phyloP scores from a whole-genome alignment of 2,888 invertebrate genomes.

The Apamea anceps region DNA sequence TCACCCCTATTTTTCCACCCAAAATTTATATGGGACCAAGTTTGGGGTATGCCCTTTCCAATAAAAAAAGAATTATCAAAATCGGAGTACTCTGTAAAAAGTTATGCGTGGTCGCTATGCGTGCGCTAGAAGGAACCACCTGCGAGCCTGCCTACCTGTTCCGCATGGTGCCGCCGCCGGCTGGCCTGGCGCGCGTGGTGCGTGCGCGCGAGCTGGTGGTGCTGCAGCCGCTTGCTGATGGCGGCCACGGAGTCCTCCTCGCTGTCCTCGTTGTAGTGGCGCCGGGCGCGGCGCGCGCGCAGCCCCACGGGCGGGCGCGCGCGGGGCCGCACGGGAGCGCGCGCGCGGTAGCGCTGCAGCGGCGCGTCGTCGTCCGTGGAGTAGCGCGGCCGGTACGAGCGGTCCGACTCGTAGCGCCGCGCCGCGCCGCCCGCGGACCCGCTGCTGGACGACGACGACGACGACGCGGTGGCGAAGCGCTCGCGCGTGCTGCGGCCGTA shows the following conservation, averaged over 20 bases:
- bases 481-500: conserved; percentile 77
- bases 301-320: too few species aligned
- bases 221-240: conserved; percentile 85
- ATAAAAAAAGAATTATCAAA: too few species aligned
- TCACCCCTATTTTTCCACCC: too few species aligned
- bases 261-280: conserved; percentile 91
- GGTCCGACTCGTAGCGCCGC: conserved; percentile 85
- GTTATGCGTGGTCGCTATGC: too few species aligned
- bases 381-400: conserved; percentile 84
- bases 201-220: conserved; percentile 70
- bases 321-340: neutral
- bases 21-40: too few species aligned
- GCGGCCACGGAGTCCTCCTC: conserved; percentile 88
- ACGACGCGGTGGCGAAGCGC: conserved; percentile 72
- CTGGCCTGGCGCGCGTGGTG: conserved; percentile 64
- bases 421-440: conserved; percentile 64
- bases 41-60: too few species aligned
- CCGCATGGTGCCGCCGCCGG: conserved; percentile 58
- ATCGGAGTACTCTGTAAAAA: too few species aligned
- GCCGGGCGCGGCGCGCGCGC: conserved; percentile 77
- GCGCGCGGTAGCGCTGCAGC: conserved; percentile 78
- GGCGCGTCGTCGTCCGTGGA: conserved; percentile 85
- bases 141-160: too few species aligned
- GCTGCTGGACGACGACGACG: conserved; percentile 64
- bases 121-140: too few species aligned